These are phyloP conservation scores for Lutjanus argentimaculatus DNA, from an alignment of 2,797 vertebrate species.

Conservation along the genomic window DNA sequence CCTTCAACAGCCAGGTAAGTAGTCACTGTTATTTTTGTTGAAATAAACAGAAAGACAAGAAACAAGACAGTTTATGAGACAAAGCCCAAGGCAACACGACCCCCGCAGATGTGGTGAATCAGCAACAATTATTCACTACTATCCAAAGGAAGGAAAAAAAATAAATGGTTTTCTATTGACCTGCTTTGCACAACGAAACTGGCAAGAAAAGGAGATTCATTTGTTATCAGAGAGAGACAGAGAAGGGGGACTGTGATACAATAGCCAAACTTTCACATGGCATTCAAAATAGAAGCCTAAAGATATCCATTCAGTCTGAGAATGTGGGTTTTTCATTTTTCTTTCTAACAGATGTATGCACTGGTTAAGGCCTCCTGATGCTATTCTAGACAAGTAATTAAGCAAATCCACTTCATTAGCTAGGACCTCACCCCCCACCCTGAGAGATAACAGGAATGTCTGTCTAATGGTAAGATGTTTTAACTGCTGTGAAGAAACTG, in stretches of 20 bases:
- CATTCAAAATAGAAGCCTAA: slow-evolving; percentile 61
- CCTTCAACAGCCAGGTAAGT: slow-evolving; percentile 25
- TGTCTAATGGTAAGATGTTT: slow-evolving; percentile 47
- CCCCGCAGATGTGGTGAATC: slow-evolving; percentile 80
- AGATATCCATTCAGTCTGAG: slow-evolving; percentile 76
- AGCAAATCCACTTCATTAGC: slow-evolving; percentile 82
- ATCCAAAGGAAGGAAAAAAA: slow-evolving; percentile 73
- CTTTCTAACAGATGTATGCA: slow-evolving; percentile 73
- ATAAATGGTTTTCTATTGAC: slow-evolving; percentile 82
- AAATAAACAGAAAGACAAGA: slow-evolving; percentile 63
- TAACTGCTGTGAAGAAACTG: slow-evolving; percentile 48
- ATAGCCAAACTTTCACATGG: slow-evolving; percentile 72
- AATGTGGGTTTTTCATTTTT: slow-evolving; percentile 80
- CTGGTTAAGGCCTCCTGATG: slow-evolving; percentile 71
- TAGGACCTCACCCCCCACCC: slow-evolving; percentile 57
- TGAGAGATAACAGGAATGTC: slow-evolving; percentile 61
- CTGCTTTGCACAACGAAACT: slow-evolving; percentile 80
- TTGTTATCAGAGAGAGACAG: slow-evolving; percentile 72
- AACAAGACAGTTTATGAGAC: slow-evolving; percentile 64
- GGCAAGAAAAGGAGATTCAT: slow-evolving; percentile 77
- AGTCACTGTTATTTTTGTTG: slow-evolving; percentile 59
- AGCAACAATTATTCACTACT: slow-evolving; percentile 81
- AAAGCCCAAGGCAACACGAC: slow-evolving; percentile 66
- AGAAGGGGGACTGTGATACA: slow-evolving; percentile 61
- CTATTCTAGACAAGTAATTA: slow-evolving; percentile 80